Evolutionary conservation across 2,113 vertebrate species (phyloP), one percentile per base, ranked within the genome.

Genomic region (Oncorhynchus kisutch): DNA sequence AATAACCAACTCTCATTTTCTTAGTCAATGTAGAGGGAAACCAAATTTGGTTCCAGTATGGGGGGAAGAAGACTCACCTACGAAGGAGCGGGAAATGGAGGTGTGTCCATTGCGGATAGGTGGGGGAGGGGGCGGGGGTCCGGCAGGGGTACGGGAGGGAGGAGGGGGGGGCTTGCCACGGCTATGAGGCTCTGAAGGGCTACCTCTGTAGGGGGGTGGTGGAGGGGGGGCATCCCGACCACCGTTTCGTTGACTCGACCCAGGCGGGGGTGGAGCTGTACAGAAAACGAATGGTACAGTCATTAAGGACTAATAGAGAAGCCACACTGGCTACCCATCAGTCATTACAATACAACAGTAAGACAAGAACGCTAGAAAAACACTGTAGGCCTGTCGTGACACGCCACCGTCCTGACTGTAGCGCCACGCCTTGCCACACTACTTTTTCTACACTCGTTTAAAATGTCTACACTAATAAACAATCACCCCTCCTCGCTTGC

Each of bases 161-260:
- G 94, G 92, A 45, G 95, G 95, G 0, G 96, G 96, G 9, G 96
- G 96, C 75, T 96, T 98, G 68, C 95, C 96, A 76, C 97, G 91
- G 83, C 85, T 88, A 0, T 84, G 90, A 59, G 93, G 91, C 34
- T 96, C 95, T 1, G 92, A 74, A 54, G 88, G 73, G 77, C 88
- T 91, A 83, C 94, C 93, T 90, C 95, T 92, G 91, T 94, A 95
- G 0, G 96, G 96, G 1, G 96, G 96, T 0, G 95, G 96, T 0
- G 96, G 96, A 0, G 94, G 94, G 0, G 95, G 94, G 7, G 96
- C 95, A 1, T 96, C 96, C 66, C 96, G 91, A 72, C 92, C 92
- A 3, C 93, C 94, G 1, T 94, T 93, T 74, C 95, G 92, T 73
- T 73, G 89, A 45, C n/a, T 89, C 13, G 78, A 67, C 1, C 27